These are phyloP conservation scores for Lymantria monacha DNA, from an alignment of 2,888 invertebrate genomes.

Conservation along the genomic window DNA sequence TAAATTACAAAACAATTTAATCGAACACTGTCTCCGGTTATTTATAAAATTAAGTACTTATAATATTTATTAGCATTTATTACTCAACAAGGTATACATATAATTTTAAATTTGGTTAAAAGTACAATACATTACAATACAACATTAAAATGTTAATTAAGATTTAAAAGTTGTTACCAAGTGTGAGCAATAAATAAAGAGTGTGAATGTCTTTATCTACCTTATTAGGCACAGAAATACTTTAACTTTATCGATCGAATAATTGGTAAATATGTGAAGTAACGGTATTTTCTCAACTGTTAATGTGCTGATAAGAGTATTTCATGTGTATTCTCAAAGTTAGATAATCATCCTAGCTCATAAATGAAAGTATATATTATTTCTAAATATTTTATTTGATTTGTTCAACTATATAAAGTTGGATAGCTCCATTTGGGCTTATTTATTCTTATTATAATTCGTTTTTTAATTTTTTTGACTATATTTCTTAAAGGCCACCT, in stretches of 20 bases:
- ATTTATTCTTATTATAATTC: no score
- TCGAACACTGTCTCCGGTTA: no score
- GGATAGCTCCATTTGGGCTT: no score
- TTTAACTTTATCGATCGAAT: conserved; percentile 18
- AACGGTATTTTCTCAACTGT: not conserved
- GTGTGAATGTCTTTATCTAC: conserved; percentile 35
- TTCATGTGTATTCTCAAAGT: not conserved
- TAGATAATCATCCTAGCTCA: no score
- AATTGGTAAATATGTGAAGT: conserved; percentile 7
- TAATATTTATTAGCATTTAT: conserved; percentile 7
- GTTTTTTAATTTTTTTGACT: no score
- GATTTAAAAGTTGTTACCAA: conserved; percentile 30
- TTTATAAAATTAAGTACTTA: no score
- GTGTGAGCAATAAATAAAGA: conserved; percentile 31
- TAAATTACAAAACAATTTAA: no score
- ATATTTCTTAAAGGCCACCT: no score
- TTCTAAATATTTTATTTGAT: no score
- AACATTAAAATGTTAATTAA: conserved; percentile 32
- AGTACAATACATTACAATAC: conserved; percentile 4
- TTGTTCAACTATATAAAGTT: no score
- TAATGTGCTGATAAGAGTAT: not conserved
- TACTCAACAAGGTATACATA: conserved; percentile 14
- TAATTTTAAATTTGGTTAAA: conserved; percentile 25
- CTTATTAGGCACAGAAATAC: conserved; percentile 23
- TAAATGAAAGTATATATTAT: no score